Evolutionary conservation across 2,888 invertebrate species (phyloP).

Genomic region (Oligia strigilis): DNA sequence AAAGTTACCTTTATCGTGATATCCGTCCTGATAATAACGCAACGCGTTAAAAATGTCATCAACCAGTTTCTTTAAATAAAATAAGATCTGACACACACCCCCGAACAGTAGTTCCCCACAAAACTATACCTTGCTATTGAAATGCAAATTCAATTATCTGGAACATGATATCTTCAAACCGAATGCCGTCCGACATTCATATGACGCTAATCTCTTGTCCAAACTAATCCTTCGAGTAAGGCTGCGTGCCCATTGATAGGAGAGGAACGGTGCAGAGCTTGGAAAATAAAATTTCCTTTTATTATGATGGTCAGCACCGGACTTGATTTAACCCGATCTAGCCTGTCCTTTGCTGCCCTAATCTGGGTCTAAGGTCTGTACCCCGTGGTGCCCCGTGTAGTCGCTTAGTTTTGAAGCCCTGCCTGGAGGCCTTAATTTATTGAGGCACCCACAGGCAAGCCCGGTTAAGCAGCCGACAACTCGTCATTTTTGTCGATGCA

Average conservation of each 20-base stretch:
- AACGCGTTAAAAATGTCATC: neutral
- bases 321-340: no score
- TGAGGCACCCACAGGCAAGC: no score
- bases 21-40: neutral
- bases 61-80: neutral
- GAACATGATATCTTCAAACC: slow-evolving; percentile 53
- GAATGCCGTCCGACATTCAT: slow-evolving; percentile 55
- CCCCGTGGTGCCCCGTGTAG: no score
- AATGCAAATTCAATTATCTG: slow-evolving; percentile 54
- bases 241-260: neutral
- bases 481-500: no score
- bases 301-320: no score
- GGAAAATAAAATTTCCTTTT: neutral
- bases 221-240: slow-evolving; percentile 73
- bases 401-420: no score
- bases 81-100: neutral
- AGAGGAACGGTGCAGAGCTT: neutral
- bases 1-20: neutral
- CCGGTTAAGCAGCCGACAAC: no score
- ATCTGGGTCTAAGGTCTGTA: no score
- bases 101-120: neutral
- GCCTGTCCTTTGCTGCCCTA: no score
- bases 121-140: slow-evolving; percentile 33
- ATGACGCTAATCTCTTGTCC: slow-evolving; percentile 68
- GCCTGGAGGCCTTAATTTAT: no score